Evolutionary conservation across 64 coral and sea anemone species (phyloP).

Genomic region (Exaiptasia diaphana): DNA sequence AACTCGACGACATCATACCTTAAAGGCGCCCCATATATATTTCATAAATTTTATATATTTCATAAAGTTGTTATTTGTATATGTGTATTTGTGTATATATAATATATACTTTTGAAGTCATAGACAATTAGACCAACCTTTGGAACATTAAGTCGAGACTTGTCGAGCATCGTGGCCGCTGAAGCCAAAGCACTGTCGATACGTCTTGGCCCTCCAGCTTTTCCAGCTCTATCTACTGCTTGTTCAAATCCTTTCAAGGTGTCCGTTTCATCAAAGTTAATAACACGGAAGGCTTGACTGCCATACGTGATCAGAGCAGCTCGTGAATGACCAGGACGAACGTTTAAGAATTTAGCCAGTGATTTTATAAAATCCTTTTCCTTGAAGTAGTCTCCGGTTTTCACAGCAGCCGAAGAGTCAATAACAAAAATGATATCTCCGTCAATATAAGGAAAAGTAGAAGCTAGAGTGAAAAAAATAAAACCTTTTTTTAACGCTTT

Average conservation of each 20-base stretch:
- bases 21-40: too few relatives aligned
- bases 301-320: conserved; percentile 52
- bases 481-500: background rate
- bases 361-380: conserved; percentile 29
- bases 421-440: conserved; percentile 26
- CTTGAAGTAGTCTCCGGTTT: background rate
- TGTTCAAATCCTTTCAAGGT: conserved; percentile 11
- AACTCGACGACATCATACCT: too few relatives aligned
- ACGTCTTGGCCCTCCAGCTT: conserved; percentile 4
- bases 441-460: background rate
- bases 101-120: too few relatives aligned
- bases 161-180: background rate
- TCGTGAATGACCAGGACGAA: conserved; percentile 35
- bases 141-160: conserved; percentile 10
- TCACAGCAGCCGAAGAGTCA: conserved; percentile 31
- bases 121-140: background rate
- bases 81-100: too few relatives aligned
- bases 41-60: too few relatives aligned
- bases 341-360: conserved; percentile 26
- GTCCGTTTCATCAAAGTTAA: background rate
- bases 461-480: background rate
- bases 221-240: background rate
- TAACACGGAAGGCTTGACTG: background rate
- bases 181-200: conserved; percentile 15
- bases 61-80: too few relatives aligned